Percentiles rank a stretch among this genome's conserved stretches.
Evolutionary conservation across 2,113 vertebrate genomes (phyloP).

Genomic region (Galbula dea): DNA sequence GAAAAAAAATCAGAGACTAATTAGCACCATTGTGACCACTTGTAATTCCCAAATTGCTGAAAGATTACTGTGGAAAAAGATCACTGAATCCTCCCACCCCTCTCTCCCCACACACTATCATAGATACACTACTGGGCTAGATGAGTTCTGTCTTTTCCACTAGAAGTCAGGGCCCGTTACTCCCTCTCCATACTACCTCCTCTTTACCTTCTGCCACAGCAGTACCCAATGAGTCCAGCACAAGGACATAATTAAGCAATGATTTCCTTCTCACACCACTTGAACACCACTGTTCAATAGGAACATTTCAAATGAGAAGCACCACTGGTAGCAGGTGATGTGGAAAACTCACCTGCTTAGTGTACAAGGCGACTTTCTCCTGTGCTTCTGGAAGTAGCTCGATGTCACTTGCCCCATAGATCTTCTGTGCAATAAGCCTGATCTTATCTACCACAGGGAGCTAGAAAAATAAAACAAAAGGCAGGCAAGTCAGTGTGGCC

Average conservation of each 20-base stretch:
- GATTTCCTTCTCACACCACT: neutral
- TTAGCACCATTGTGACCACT: neutral
- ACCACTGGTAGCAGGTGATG: neutral
- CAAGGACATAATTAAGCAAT: neutral
- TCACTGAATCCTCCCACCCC: neutral
- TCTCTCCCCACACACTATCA: neutral
- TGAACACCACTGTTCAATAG: neutral
- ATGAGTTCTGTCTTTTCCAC: neutral
- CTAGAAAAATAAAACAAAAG: conserved; percentile 54
- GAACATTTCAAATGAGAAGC: neutral
- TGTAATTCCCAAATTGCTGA: neutral
- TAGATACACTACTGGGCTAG: neutral
- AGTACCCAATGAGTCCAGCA: neutral
- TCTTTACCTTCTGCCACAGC: neutral
- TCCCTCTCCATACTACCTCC: neutral
- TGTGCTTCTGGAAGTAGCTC: conserved; percentile 92
- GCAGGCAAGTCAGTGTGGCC: neutral
- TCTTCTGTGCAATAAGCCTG: conserved; percentile 90
- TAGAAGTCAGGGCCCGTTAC: neutral
- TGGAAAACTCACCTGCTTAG: conserved; percentile 83
- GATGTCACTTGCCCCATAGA: conserved; percentile 93
- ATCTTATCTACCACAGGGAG: conserved; percentile 91
- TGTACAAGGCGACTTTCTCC: conserved; percentile 89
- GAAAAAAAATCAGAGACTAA: neutral
- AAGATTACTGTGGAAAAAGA: neutral